Evolutionary conservation across 2,888 invertebrate genomes (phyloP).

Genomic region (Eilema griseolum): DNA sequence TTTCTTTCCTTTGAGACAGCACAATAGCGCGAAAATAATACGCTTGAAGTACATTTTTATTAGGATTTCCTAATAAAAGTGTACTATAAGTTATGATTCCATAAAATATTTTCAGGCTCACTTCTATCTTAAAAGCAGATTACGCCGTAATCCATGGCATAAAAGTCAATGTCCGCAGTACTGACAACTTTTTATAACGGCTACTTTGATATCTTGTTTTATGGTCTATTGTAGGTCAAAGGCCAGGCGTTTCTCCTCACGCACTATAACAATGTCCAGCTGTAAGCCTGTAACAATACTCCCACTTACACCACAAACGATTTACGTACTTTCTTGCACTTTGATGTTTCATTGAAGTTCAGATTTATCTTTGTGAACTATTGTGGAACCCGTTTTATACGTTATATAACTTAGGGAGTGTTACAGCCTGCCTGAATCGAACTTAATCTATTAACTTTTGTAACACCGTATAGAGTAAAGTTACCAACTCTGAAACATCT

Average conservation of each 20-base stretch:
- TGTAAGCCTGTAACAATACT: slow-evolving; percentile 22
- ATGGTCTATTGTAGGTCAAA: slow-evolving; percentile 37
- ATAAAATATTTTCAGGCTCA: slow-evolving; percentile 34
- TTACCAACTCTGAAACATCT: too few relatives aligned
- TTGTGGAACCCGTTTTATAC: too few relatives aligned
- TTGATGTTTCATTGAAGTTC: background rate
- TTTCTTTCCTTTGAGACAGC: background rate
- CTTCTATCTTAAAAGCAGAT: slow-evolving; percentile 24
- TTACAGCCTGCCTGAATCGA: too few relatives aligned
- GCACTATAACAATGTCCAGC: slow-evolving; percentile 26
- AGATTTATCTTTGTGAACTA: background rate
- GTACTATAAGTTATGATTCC: slow-evolving; percentile 31
- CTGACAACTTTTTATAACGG: slow-evolving; percentile 31
- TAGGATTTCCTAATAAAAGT: slow-evolving; percentile 23
- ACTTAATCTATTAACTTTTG: too few relatives aligned
- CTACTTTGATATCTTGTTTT: slow-evolving; percentile 40
- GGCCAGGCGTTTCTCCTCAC: slow-evolving; percentile 29
- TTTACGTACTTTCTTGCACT: slow-evolving; percentile 13
- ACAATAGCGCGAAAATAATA: background rate
- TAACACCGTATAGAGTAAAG: too few relatives aligned
- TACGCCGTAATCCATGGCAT: slow-evolving; percentile 33
- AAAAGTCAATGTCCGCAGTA: slow-evolving; percentile 34
- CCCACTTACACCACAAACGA: slow-evolving; percentile 16
- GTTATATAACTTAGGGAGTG: too few relatives aligned
- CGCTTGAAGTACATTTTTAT: background rate